Percentiles rank a stretch among this genome's conserved stretches.
phyloP scores from a whole-genome alignment of 2,888 invertebrate genomes.

The Rosalia funebris region DNA sequence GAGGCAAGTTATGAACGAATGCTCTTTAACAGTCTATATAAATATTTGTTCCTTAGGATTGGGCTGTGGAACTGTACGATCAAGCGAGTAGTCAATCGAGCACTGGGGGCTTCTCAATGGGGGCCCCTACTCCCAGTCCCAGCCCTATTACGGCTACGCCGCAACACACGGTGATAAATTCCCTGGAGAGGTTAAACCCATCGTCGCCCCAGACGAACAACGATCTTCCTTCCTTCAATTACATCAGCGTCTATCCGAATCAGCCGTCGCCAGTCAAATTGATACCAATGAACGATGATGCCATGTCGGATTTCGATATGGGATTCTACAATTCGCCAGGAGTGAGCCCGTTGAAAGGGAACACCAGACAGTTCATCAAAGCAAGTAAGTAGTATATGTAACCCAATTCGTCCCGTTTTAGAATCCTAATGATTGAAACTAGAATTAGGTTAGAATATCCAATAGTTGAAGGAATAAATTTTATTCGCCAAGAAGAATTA shows the following conservation, averaged over 20 bases:
- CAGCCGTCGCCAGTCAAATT: slow-evolving; percentile 61
- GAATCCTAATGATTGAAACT: too few relatives aligned
- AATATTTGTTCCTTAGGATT: slow-evolving; percentile 58
- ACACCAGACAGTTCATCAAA: slow-evolving; percentile 55
- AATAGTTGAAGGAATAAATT: too few relatives aligned
- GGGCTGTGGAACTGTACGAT: slow-evolving; percentile 61
- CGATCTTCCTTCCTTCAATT: slow-evolving; percentile 48
- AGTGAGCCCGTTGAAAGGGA: slow-evolving; percentile 59
- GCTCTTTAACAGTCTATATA: too few relatives aligned
- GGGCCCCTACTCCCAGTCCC: slow-evolving; percentile 59
- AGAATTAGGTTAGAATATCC: too few relatives aligned
- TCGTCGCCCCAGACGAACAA: slow-evolving; percentile 39
- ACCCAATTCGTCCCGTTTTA: too few relatives aligned
- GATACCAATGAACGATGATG: slow-evolving; percentile 59
- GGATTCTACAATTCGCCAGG: slow-evolving; percentile 55
- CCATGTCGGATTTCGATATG: slow-evolving; percentile 56
- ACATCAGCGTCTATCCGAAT: slow-evolving; percentile 51
- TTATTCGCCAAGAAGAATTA: too few relatives aligned
- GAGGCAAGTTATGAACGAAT: too few relatives aligned
- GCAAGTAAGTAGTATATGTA: slow-evolving; percentile 58
- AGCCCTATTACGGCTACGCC: slow-evolving; percentile 53
- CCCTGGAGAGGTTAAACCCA: slow-evolving; percentile 43
- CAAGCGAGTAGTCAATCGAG: slow-evolving; percentile 65
- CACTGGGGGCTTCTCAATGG: slow-evolving; percentile 57
- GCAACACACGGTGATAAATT: slow-evolving; percentile 32